Conservation (phyloP, 2,113 vertebrate species). For the Diphyllodes magnificus region DNA sequence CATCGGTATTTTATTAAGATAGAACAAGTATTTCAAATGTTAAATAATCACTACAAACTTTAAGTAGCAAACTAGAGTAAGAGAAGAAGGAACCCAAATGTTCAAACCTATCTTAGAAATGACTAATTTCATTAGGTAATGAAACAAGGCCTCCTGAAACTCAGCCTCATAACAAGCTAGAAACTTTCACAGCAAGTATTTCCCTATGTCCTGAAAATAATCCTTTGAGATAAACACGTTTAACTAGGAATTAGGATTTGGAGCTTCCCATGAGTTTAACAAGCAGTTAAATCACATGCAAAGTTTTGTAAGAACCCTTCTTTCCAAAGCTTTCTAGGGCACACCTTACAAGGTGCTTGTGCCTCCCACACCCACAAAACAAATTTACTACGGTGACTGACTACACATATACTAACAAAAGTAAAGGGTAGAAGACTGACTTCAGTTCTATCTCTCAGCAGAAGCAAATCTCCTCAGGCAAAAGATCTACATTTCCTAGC, state of each 20-base stretch:
- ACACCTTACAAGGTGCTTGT: neutral
- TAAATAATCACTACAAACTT: neutral
- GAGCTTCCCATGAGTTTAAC: neutral
- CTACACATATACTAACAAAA: neutral
- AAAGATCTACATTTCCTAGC: neutral
- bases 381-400: neutral
- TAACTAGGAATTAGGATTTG: neutral
- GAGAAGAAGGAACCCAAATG: neutral
- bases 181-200: neutral
- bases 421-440: neutral
- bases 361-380: neutral
- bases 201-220: neutral
- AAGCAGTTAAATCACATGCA: neutral
- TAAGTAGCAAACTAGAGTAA: neutral
- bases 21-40: neutral
- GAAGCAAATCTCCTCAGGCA: neutral
- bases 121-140: neutral
- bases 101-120: neutral
- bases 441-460: neutral
- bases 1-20: neutral
- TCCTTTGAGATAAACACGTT: neutral
- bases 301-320: neutral
- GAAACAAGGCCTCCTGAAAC: neutral
- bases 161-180: neutral
- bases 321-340: neutral